Evolutionary conservation across 2,888 invertebrate species (phyloP).

Genomic region (Drosophila eohydei): DNA sequence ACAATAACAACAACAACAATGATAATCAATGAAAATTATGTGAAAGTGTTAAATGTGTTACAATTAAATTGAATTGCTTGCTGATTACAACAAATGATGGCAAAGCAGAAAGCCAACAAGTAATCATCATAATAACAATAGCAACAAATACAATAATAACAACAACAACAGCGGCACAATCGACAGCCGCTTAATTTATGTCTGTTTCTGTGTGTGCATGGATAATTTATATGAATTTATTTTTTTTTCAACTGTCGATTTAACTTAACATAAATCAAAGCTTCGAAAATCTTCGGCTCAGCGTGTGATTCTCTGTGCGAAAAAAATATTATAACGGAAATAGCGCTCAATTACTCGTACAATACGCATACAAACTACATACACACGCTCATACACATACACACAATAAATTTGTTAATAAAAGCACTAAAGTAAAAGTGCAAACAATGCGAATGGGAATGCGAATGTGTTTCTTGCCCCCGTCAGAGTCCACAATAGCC

Average conservation of each 20-base stretch:
- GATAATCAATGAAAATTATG: conserved; percentile 60
- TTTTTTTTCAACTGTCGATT: conserved; percentile 41
- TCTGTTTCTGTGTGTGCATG: conserved; percentile 11
- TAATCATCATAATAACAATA: conserved; percentile 57
- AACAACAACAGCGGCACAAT: conserved; percentile 33
- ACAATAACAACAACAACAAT: conserved; percentile 25
- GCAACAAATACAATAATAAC: conserved; percentile 30
- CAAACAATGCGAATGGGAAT: conserved; percentile 70
- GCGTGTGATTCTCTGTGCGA: conserved; percentile 45
- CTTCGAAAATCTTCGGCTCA: conserved; percentile 39
- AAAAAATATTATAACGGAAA: conserved; percentile 54
- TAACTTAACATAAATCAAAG: conserved; percentile 60
- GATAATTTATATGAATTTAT: conserved; percentile 47
- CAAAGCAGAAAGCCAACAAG: conserved; percentile 50
- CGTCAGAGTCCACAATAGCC: conserved; percentile 35
- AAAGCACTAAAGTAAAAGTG: conserved; percentile 73
- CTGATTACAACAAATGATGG: conserved; percentile 74
- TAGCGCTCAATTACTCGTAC: conserved; percentile 73
- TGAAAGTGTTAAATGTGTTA: conserved; percentile 77
- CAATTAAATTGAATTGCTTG: conserved; percentile 73
- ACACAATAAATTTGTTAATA: conserved; percentile 71
- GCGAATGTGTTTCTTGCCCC: conserved; percentile 30
- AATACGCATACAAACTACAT: conserved; percentile 31
- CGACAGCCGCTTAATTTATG: conserved; percentile 23
- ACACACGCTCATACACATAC: conserved; percentile 21